Evolutionary conservation across 2,113 vertebrate genomes (phyloP), one percentile per base, ranked within the genome.

Genomic region (Lanius ludovicianus): DNA sequence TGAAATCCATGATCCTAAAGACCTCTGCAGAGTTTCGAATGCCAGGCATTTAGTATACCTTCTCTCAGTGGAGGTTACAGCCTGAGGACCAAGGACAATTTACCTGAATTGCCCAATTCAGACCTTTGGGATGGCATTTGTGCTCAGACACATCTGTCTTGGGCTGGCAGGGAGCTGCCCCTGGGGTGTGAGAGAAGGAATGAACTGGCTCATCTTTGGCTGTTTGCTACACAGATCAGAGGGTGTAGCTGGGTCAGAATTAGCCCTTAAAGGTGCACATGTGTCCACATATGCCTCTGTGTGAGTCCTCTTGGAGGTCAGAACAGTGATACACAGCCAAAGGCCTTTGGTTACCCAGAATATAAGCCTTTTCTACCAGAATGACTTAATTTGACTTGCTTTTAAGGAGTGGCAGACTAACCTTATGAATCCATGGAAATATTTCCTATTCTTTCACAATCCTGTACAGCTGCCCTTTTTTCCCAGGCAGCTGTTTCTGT

Each of bases 241-340:
- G 1, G 57, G 12, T 56, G 42, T 37, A 42, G 68, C 7, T 19
- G 14, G 50, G 22, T 69, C 63, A 73, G 53, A 82, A 67, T 68
- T 30, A 81, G 21, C 33, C 39, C 47, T 28, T 27, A 49, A 55
- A 53, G 5, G 11, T 47, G 35, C 24, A 52, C 13, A 4, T 1
- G 1, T 42, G 3, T 30, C 62, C 35, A n/a, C 7, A 6, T n/a
- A 3, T 17, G 16, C 5, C 13, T 20, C 49, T 70, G 0, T 19
- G 5, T 49, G 49, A 23, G 42, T 50, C 42, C 20, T 30, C 55
- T 41, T 42, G 55, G 47, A 69, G 56, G 56, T 84, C 68, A 84
- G 49, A 78, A 49, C 1, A 13, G 41, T 57, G 14, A 33, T 27
- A 13, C 7, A 41, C 5, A 89, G 35, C 15, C 35, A 23, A 28